Evolutionary conservation across 2,888 invertebrate genomes (phyloP).

Genomic region (Asteroscopus sphinx): DNA sequence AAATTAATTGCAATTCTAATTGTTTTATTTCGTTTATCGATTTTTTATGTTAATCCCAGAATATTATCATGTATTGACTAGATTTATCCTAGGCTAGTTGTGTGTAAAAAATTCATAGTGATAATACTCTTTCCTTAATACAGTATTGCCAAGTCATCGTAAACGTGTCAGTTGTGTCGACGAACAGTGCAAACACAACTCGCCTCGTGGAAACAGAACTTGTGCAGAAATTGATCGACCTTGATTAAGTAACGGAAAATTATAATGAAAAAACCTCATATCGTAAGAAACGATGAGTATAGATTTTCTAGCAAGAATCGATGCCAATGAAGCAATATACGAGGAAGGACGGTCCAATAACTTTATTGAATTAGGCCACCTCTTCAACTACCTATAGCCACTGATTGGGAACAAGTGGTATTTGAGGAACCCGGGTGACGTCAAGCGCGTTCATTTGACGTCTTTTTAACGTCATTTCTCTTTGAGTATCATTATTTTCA

Average conservation of each 20-base stretch:
- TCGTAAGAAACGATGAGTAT: slow-evolving; percentile 8
- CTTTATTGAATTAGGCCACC: slow-evolving; percentile 40
- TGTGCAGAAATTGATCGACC: slow-evolving; percentile 37
- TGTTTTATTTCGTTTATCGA: slow-evolving; percentile 5
- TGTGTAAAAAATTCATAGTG: neutral
- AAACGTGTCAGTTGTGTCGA: slow-evolving; percentile 40
- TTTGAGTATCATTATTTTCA: slow-evolving; percentile 21
- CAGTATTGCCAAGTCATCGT: slow-evolving; percentile 1
- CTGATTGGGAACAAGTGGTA: slow-evolving; percentile 36
- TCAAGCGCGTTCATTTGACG: slow-evolving; percentile 23
- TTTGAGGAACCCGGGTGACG: slow-evolving; percentile 29
- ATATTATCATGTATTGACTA: slow-evolving; percentile 1
- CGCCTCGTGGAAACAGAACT: slow-evolving; percentile 46
- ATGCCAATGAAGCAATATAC: slow-evolving; percentile 5
- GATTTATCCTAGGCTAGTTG: too few species aligned
- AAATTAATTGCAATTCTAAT: slow-evolving; percentile 6
- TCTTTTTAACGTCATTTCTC: slow-evolving; percentile 11
- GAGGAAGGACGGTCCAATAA: slow-evolving; percentile 22
- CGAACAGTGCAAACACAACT: slow-evolving; percentile 35
- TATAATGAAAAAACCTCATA: slow-evolving; percentile 7
- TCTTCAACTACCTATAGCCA: slow-evolving; percentile 15
- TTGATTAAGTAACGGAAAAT: slow-evolving; percentile 17
- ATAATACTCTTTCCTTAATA: neutral
- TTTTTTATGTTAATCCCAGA: neutral
- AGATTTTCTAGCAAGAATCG: slow-evolving; percentile 12